A percentile compares a stretch with the other conserved stretches of the same genome.
phyloP scores from a whole-genome alignment of 2,797 vertebrate species.

The Gymnocypris eckloni region DNA sequence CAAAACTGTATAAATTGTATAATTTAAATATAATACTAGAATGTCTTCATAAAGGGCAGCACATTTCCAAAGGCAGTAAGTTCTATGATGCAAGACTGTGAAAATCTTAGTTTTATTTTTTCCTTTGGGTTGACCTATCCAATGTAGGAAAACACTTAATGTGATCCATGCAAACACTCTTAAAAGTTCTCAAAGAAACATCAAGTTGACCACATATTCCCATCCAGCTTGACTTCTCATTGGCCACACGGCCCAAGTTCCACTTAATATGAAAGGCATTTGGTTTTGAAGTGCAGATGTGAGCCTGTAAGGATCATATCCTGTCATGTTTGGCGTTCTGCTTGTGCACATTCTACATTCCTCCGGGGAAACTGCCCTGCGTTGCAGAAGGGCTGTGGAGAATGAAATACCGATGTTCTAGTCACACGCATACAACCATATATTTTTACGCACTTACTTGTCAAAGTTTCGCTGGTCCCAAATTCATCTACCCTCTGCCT shows the following conservation, averaged over 20 bases:
- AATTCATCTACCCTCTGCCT: conserved; percentile 69
- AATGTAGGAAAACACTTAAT: neutral
- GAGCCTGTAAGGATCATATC: conserved; percentile 33
- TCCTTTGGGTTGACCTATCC: neutral
- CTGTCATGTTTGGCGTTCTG: conserved; percentile 18
- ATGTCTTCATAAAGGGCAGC: neutral
- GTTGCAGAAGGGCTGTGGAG: neutral
- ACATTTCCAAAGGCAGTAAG: neutral
- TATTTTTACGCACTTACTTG: conserved; percentile 43
- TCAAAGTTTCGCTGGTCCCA: conserved; percentile 54
- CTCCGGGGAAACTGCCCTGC: conserved; percentile 19
- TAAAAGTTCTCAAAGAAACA: conserved; percentile 13
- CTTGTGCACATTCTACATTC: conserved; percentile 10
- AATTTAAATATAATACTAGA: neutral
- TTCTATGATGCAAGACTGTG: conserved; percentile 7
- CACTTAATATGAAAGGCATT: conserved; percentile 15
- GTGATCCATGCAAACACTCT: neutral
- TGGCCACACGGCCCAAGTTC: neutral
- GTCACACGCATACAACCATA: conserved; percentile 48
- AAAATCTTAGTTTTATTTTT: neutral
- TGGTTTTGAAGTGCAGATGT: conserved; percentile 38
- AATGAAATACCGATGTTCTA: conserved; percentile 51
- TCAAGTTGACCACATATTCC: neutral
- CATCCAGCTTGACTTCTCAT: neutral
- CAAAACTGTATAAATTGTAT: neutral